Evolutionary conservation across 2,888 invertebrate species (phyloP).

Genomic region (Zele albiditarsus): DNA sequence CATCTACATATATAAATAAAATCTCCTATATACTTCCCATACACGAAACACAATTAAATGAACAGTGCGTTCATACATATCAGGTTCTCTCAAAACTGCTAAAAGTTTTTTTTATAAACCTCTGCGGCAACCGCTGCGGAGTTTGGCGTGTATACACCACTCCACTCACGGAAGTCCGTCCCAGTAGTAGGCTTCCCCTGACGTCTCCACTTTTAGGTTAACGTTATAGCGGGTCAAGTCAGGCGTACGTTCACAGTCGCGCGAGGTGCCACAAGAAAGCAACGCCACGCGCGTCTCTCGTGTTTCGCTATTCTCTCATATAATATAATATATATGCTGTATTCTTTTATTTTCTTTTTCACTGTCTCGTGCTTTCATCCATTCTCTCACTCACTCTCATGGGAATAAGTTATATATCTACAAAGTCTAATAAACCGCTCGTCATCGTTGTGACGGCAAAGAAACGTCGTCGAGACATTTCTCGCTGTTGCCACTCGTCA

Average conservation of each 20-base stretch:
- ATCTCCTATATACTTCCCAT: background rate
- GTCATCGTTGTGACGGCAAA: conserved; percentile 38
- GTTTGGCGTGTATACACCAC: conserved; percentile 37
- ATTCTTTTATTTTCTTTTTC: background rate
- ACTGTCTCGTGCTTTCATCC: background rate
- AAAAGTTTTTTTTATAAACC: conserved; percentile 41
- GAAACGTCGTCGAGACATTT: conserved; percentile 38
- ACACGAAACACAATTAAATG: background rate
- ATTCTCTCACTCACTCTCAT: background rate
- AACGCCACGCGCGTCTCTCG: conserved; percentile 19
- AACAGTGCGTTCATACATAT: background rate
- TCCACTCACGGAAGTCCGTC: conserved; percentile 36
- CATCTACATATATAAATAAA: background rate
- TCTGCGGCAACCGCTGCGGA: conserved; percentile 45
- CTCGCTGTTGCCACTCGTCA: conserved; percentile 24
- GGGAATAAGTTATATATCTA: conserved; percentile 10
- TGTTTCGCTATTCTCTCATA: background rate
- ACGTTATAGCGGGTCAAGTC: conserved; percentile 46
- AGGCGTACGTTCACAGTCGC: conserved; percentile 31
- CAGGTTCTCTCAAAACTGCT: background rate
- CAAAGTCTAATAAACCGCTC: conserved; percentile 38
- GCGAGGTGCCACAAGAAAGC: conserved; percentile 28
- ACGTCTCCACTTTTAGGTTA: conserved; percentile 42
- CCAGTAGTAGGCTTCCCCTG: conserved; percentile 22
- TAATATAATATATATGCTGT: background rate